These are phyloP conservation scores for Lagorchestes hirsutus DNA, from an alignment of 2,797 vertebrate species.

Conservation along the genomic window DNA sequence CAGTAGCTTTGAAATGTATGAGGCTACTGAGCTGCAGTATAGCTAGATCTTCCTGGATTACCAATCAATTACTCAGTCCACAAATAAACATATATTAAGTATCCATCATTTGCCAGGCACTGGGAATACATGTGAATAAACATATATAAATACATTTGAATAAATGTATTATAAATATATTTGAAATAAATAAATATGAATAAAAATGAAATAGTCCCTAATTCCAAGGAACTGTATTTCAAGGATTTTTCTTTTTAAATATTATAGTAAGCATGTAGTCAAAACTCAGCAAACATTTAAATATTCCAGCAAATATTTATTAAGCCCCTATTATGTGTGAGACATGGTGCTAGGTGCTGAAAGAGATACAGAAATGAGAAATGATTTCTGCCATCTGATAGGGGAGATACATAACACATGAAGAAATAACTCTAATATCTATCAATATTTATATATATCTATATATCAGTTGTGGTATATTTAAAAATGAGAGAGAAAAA, in stretches of 20 bases:
- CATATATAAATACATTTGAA: background rate
- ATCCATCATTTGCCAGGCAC: background rate
- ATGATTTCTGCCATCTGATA: background rate
- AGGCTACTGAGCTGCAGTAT: background rate
- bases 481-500: background rate
- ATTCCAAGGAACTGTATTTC: background rate
- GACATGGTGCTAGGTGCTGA: background rate
- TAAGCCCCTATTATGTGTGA: background rate
- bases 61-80: background rate
- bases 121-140: background rate
- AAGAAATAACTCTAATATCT: background rate
- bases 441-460: no score
- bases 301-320: background rate
- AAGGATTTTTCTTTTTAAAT: background rate
- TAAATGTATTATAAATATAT: background rate
- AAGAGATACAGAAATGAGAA: background rate
- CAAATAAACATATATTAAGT: background rate
- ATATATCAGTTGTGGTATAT: background rate
- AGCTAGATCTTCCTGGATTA: conserved; percentile 7
- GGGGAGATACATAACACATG: background rate
- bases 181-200: background rate
- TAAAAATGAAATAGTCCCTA: background rate
- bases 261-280: background rate
- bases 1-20: conserved; percentile 47
- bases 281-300: background rate